Percentiles rank a stretch among this genome's conserved stretches.
Conservation (phyloP, 1,140 invertebrate species). For the Megalonaias nervosa region DNA sequence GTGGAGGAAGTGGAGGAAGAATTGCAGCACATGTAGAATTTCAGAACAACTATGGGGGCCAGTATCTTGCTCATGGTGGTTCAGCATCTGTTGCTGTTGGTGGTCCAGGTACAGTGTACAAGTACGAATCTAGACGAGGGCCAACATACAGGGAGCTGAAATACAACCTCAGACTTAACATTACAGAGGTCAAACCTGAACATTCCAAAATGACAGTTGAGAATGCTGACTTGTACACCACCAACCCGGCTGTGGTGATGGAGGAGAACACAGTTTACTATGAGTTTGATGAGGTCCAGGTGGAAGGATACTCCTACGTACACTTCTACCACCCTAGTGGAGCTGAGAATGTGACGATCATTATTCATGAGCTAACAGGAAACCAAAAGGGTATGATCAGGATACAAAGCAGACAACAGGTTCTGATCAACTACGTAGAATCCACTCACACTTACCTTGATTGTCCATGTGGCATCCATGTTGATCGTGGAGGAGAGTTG, state of each 20-base stretch:
- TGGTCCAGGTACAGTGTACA: conserved; percentile 61
- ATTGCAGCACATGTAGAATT: conserved; percentile 56
- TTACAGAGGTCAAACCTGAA: conserved; percentile 53
- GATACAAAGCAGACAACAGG: conserved; percentile 49
- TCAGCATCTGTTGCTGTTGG: conserved; percentile 25
- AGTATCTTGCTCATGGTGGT: conserved; percentile 50
- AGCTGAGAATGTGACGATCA: conserved; percentile 50
- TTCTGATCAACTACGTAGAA: conserved; percentile 54
- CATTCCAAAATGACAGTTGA: conserved; percentile 55
- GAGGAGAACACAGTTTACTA: conserved; percentile 53
- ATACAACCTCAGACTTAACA: conserved; percentile 55
- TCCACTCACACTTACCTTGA: conserved; percentile 63
- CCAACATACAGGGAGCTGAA: conserved; percentile 61
- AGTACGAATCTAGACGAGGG: conserved; percentile 57
- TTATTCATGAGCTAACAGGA: conserved; percentile 58
- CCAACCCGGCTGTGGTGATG: conserved; percentile 58
- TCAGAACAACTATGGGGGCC: conserved; percentile 50
- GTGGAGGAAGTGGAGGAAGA: conserved; percentile 57
- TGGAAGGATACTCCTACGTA: conserved; percentile 56
- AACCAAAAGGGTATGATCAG: conserved; percentile 57
- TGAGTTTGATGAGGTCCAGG: conserved; percentile 62
- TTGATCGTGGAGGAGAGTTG: conserved; percentile 54
- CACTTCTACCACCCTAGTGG: conserved; percentile 58
- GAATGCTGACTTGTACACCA: conserved; percentile 47
- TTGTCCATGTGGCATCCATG: conserved; percentile 60